A percentile compares a stretch with the other conserved stretches of the same genome.
phyloP scores from a whole-genome alignment of 2,113 vertebrate species.

The Oophaga pumilio region DNA sequence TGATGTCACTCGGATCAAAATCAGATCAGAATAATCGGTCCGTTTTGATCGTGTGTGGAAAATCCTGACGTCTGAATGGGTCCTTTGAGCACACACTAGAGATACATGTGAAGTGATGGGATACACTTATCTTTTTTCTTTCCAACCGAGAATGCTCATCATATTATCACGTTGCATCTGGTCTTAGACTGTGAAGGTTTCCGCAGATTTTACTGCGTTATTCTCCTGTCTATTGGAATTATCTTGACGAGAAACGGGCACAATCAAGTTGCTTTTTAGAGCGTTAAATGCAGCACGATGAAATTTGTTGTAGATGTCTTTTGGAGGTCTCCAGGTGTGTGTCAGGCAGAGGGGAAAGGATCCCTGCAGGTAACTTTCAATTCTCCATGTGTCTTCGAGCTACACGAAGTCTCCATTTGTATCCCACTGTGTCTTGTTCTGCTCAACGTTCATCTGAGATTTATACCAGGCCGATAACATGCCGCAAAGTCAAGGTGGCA shows the following conservation, averaged over 20 bases:
- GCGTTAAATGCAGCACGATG: conserved; percentile 80
- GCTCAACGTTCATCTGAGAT: conserved; percentile 70
- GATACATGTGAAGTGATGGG: not conserved
- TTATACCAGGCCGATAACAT: conserved; percentile 63
- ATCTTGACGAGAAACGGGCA: conserved; percentile 78
- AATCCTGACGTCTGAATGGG: too few relatives aligned
- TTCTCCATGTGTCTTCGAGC: conserved; percentile 70
- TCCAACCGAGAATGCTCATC: not conserved
- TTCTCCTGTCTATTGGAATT: conserved; percentile 83
- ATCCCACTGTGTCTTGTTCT: conserved; percentile 73
- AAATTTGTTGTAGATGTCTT: conserved; percentile 74
- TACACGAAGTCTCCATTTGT: conserved; percentile 90
- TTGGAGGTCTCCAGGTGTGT: conserved; percentile 75
- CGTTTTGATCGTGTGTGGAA: too few relatives aligned
- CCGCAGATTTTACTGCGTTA: not conserved
- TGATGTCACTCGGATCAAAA: too few relatives aligned
- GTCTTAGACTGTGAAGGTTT: not conserved
- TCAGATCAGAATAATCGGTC: too few relatives aligned
- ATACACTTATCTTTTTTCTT: not conserved
- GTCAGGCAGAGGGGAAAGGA: conserved; percentile 71
- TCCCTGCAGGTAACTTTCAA: conserved; percentile 71
- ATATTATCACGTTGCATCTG: not conserved
- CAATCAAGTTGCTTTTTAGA: conserved; percentile 84
- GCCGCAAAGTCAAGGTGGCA: conserved; percentile 55
- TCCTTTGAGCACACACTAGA: not conserved